phyloP scores from a whole-genome alignment of 2,888 invertebrate species.

The Liodrosophila aerea region DNA sequence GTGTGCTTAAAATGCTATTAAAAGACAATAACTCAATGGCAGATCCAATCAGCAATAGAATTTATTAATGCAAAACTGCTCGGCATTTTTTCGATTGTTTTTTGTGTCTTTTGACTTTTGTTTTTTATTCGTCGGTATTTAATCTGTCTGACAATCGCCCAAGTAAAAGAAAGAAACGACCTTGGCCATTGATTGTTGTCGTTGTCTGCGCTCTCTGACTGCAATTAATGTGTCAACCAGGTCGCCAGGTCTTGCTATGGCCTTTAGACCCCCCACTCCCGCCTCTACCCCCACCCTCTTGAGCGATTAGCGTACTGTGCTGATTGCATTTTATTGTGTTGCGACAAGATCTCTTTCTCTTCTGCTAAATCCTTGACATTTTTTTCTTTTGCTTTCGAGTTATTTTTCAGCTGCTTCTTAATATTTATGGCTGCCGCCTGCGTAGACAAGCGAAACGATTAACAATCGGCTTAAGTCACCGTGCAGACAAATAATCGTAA shows the following conservation, averaged over 20 bases:
- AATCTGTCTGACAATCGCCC: slow-evolving; percentile 20
- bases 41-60: slow-evolving; percentile 66
- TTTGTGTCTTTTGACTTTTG: not conserved
- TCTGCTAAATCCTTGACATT: slow-evolving; percentile 66
- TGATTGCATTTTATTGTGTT: slow-evolving; percentile 63
- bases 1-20: slow-evolving; percentile 54
- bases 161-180: slow-evolving; percentile 52
- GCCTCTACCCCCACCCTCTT: slow-evolving; percentile 18
- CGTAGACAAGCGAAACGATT: slow-evolving; percentile 46
- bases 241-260: slow-evolving; percentile 28
- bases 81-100: slow-evolving; percentile 18
- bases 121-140: slow-evolving; percentile 4
- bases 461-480: slow-evolving; percentile 26
- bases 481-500: slow-evolving; percentile 72
- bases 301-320: slow-evolving; percentile 47
- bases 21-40: slow-evolving; percentile 69
- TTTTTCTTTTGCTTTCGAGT: slow-evolving; percentile 18
- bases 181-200: slow-evolving; percentile 33
- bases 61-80: slow-evolving; percentile 61
- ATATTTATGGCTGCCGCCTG: slow-evolving; percentile 58
- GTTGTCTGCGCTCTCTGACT: slow-evolving; percentile 14
- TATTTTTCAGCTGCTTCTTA: not conserved
- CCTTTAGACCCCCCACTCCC: slow-evolving; percentile 19
- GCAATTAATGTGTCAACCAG: slow-evolving; percentile 69
- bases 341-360: slow-evolving; percentile 27